phyloP scores from a whole-genome alignment of 2,113 vertebrate species.

The Mesoclemmys tuberculata region DNA sequence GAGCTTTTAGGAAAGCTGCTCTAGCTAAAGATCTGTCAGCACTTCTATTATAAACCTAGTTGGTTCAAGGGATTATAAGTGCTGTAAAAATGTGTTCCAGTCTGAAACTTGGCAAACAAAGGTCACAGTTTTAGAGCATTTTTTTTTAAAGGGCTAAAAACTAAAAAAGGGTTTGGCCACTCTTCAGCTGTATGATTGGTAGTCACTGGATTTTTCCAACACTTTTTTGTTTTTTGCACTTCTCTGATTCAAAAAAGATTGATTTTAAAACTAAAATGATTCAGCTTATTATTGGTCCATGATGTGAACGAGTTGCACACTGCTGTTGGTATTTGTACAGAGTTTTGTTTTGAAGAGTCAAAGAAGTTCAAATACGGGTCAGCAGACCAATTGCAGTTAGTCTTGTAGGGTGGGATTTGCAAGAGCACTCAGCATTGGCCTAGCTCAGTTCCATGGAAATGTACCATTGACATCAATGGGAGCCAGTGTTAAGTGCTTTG shows the following conservation, averaged over 20 bases:
- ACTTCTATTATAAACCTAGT: constrained; percentile 77
- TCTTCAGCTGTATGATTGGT: constrained; percentile 65
- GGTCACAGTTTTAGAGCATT: constrained; percentile 59
- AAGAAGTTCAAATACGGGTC: constrained; percentile 63
- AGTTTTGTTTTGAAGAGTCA: constrained; percentile 70
- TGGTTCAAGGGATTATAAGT: constrained; percentile 81
- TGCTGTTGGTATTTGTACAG: constrained; percentile 58
- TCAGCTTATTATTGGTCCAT: constrained; percentile 73
- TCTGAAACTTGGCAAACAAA: constrained; percentile 76
- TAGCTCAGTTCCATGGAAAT: constrained; percentile 1
- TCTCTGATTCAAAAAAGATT: constrained; percentile 56
- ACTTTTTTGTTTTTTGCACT: constrained; percentile 61
- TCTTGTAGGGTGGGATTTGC: constrained; percentile 52
- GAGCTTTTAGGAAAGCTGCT: constrained; percentile 75
- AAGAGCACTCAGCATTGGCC: background rate
- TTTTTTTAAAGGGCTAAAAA: constrained; percentile 40
- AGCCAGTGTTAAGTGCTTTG: background rate
- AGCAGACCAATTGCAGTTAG: constrained; percentile 64
- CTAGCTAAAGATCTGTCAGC: constrained; percentile 79
- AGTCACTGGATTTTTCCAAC: constrained; percentile 64
- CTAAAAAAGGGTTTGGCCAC: constrained; percentile 53
- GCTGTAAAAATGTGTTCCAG: constrained; percentile 79
- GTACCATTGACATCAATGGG: background rate
- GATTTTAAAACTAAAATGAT: constrained; percentile 70
- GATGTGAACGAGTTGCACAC: constrained; percentile 67